Evolutionary conservation across 2,797 vertebrate genomes (phyloP).

Genomic region (Peromyscus attwateri): DNA sequence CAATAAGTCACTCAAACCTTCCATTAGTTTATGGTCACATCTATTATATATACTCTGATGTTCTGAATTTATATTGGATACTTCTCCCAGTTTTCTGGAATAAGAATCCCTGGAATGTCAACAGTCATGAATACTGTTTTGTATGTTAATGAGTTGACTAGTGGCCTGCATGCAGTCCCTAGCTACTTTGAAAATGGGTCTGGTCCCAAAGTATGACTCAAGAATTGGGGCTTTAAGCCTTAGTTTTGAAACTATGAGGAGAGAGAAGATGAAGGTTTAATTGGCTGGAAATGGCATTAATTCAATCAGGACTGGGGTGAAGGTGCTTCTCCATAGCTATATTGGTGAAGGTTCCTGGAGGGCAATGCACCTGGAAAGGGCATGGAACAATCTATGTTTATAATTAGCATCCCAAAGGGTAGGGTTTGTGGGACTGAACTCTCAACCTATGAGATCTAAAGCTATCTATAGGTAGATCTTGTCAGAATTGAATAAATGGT

Average conservation of each 20-base stretch:
- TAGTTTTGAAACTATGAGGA: background rate
- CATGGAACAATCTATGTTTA: background rate
- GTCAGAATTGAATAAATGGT: background rate
- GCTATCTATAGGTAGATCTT: background rate
- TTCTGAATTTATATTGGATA: background rate
- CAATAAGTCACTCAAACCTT: slow-evolving; percentile 45
- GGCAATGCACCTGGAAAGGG: too few species aligned
- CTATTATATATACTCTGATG: background rate
- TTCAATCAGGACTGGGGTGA: background rate
- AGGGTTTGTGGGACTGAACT: background rate
- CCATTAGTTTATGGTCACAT: slow-evolving; percentile 45
- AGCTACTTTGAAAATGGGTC: background rate
- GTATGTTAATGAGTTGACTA: background rate
- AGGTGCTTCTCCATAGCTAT: background rate
- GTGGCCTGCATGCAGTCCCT: background rate
- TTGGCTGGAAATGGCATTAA: background rate
- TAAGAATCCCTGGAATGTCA: background rate
- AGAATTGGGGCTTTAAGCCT: too few species aligned
- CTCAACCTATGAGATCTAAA: background rate
- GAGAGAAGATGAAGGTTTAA: background rate
- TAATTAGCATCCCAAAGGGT: background rate
- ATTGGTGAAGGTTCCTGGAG: background rate
- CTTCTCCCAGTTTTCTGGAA: background rate
- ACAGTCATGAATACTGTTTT: background rate
- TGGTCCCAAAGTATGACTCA: background rate